phyloP scores from a whole-genome alignment of 1,140 invertebrate species.

The Scaptomyza pallida region DNA sequence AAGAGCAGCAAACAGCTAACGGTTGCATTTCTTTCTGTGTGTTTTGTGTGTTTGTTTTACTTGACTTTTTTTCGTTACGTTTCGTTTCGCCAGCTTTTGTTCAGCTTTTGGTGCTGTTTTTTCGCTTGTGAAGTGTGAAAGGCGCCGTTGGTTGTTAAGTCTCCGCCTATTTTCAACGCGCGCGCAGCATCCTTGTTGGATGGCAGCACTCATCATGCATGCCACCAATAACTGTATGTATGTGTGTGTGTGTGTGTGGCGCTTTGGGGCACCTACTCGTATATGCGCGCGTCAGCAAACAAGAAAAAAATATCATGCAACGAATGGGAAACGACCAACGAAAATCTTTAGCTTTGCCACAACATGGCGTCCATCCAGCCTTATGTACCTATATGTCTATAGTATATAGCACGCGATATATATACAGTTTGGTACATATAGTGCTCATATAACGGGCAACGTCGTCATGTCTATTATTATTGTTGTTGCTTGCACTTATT shows the following conservation, averaged over 20 bases:
- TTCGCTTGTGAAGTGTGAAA: conserved; percentile 50
- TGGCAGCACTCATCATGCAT: conserved; percentile 40
- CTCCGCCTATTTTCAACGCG: conserved; percentile 84
- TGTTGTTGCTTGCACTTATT: conserved; percentile 68
- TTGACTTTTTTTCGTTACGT: conserved; percentile 30
- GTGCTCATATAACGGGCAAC: conserved; percentile 13
- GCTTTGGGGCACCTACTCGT: conserved; percentile 58
- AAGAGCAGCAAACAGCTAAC: conserved; percentile 39
- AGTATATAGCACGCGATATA: conserved; percentile 7
- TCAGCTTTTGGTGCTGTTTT: conserved; percentile 24
- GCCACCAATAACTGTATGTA: not conserved
- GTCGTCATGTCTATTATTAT: conserved; percentile 38
- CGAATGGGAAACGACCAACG: conserved; percentile 68
- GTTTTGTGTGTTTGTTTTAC: conserved; percentile 8
- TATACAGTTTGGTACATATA: conserved; percentile 8
- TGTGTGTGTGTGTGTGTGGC: not conserved
- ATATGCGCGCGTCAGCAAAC: conserved; percentile 65
- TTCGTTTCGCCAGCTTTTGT: conserved; percentile 5
- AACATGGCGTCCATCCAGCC: conserved; percentile 70
- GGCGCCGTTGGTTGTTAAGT: conserved; percentile 53
- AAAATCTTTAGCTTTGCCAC: conserved; percentile 47
- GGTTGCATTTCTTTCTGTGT: conserved; percentile 38
- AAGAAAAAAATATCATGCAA: conserved; percentile 62
- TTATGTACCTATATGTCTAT: conserved; percentile 25
- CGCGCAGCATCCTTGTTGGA: conserved; percentile 72